Conservation (phyloP, 1,140 invertebrate species). For the Cryptotermes secundus region DNA sequence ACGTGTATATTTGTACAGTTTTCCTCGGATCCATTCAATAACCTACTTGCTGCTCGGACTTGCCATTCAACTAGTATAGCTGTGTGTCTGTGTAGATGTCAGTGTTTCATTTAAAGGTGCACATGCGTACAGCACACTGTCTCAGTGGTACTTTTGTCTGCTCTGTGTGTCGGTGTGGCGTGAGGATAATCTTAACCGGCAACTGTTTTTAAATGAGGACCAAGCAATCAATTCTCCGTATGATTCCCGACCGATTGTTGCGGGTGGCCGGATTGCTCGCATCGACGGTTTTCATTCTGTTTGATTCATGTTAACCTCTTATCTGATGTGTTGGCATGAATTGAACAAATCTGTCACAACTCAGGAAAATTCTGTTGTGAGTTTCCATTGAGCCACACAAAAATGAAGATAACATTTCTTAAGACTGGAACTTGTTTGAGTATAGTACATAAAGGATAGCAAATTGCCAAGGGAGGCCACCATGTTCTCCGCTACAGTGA, state of each 20-base stretch:
- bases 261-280: conserved; percentile 26
- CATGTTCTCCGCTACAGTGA: conserved; percentile 36
- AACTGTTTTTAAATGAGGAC: conserved; percentile 36
- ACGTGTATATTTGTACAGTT: conserved; percentile 30
- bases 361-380: conserved; percentile 37
- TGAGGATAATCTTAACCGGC: conserved; percentile 34
- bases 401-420: conserved; percentile 34
- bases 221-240: conserved; percentile 36
- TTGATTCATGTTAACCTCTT: conserved; percentile 37
- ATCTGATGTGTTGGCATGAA: conserved; percentile 35
- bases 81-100: conserved; percentile 37
- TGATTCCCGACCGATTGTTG: conserved; percentile 23
- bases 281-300: conserved; percentile 34
- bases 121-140: conserved; percentile 37
- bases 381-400: conserved; percentile 37
- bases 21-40: conserved; percentile 7
- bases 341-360: conserved; percentile 36
- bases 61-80: conserved; percentile 36
- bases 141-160: conserved; percentile 37
- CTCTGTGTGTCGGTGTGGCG: conserved; percentile 39
- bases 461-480: conserved; percentile 37
- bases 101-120: conserved; percentile 36
- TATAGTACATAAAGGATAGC: conserved; percentile 35
- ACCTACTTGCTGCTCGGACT: conserved; percentile 35
- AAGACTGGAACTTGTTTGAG: conserved; percentile 38